These are phyloP conservation scores for Haemorhous mexicanus DNA, from an alignment of 2,113 vertebrate species.

Conservation along the genomic window DNA sequence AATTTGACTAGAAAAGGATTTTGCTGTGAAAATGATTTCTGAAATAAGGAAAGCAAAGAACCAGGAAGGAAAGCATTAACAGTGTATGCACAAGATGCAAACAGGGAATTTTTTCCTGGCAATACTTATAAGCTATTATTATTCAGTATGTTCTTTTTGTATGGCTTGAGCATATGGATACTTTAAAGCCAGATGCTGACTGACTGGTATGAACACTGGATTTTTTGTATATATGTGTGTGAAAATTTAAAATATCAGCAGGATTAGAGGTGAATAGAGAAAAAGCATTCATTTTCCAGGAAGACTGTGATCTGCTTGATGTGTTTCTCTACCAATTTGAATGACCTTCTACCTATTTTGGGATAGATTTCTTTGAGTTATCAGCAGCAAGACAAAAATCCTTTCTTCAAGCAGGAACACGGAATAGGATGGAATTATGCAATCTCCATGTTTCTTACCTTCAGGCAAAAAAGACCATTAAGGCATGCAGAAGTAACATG, in stretches of 20 bases:
- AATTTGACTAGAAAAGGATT: neutral
- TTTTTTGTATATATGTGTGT: neutral
- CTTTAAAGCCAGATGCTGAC: neutral
- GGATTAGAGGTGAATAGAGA: neutral
- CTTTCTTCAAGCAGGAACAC: neutral
- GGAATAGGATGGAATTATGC: neutral
- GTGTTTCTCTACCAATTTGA: neutral
- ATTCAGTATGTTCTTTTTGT: neutral
- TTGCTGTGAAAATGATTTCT: neutral
- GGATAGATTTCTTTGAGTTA: neutral
- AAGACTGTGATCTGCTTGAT: neutral
- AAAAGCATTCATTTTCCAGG: neutral
- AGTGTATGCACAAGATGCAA: neutral
- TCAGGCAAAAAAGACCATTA: neutral
- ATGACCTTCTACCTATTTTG: neutral
- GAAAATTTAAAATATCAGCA: neutral
- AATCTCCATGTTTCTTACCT: rapidly evolving
- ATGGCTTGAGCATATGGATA: neutral
- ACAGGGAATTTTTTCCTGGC: neutral
- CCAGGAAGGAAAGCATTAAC: neutral
- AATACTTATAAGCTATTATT: neutral
- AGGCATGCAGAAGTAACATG: neutral
- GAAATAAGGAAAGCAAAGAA: neutral
- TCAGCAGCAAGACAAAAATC: neutral
- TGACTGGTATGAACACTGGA: neutral